Evolutionary conservation across 2,113 vertebrate genomes (phyloP).

Genomic region (Odontesthes bonariensis): DNA sequence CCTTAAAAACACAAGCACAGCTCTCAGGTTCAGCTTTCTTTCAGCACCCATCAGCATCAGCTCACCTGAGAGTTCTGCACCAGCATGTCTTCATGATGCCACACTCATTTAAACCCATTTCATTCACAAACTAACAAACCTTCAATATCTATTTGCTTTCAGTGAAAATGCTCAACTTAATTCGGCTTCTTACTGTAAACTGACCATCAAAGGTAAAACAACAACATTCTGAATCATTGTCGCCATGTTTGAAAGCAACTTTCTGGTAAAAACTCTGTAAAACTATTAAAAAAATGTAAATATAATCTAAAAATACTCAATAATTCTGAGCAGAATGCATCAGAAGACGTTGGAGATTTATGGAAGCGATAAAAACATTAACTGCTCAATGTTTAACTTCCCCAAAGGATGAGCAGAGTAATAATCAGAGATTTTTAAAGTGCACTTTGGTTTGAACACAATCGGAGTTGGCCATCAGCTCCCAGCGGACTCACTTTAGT

Average conservation of each 20-base stretch:
- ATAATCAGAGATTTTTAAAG: background rate
- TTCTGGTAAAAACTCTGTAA: too few species aligned
- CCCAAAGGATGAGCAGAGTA: background rate
- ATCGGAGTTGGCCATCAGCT: background rate
- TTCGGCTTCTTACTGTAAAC: too few species aligned
- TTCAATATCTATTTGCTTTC: too few species aligned
- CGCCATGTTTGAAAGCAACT: background rate
- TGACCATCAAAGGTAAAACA: too few species aligned
- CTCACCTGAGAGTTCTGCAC: too few species aligned
- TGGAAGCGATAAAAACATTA: accelerated
- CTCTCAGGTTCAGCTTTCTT: background rate
- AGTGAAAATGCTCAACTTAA: too few species aligned
- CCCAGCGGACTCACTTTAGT: conserved; percentile 81
- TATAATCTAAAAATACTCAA: too few species aligned
- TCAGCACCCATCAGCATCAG: too few species aligned
- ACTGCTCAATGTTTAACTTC: too few species aligned
- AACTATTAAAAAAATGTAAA: background rate
- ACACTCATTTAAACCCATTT: too few species aligned
- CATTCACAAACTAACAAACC: too few species aligned
- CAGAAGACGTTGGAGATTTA: background rate
- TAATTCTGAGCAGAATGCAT: background rate
- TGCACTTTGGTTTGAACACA: background rate
- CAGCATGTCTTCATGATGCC: background rate
- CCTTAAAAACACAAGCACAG: conserved; percentile 67
- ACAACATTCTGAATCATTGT: background rate